Evolutionary conservation across 2,888 invertebrate genomes (phyloP), one percentile per base, ranked within the genome.

Genomic region (Athalia cordata): DNA sequence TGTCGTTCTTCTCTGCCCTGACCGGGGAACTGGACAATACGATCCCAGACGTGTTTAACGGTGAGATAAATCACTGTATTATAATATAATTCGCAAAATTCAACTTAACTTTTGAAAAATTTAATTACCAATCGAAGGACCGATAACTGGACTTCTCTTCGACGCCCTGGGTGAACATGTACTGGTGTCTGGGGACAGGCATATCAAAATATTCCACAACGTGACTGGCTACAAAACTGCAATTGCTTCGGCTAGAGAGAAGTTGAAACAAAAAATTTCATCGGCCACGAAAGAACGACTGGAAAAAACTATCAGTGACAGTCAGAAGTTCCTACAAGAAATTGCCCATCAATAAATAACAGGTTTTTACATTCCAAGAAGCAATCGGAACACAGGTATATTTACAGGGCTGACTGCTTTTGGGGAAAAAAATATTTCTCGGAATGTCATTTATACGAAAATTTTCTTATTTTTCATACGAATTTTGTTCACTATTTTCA

Each of bases 131-230:
- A 66, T 92, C 92, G 9, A 91, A 96, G 96, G 93, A 81, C 88
- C 92, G 50, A 93, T 97, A 82, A 93, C 92, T 70, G 91, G 93
- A 80, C 90, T 98, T 84, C 90, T 92, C 80, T 97, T 97, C 88
- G 96, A 97, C 87, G 92, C 95, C 4, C 92, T 93, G 80, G 95
- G 95, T 43, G 94, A 95, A 86, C 95, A 94, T 86, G 86, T 97
- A 64, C 92, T 95, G 82, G 93, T 94, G 0, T 92, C 95, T 77
- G 96, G 96, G 11, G 96, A 96, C 83, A 94, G 93, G 81, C 94
- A 94, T 68, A 93, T 97, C 9, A 92, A 95, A 61, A 93, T 97
- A 75, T 94, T 97, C 85, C 94, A 95, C 88, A 98, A 97, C 85
- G 91, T 95, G 5, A 92, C 94, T n/a, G 95, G 95, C 5, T 93